These are phyloP conservation scores for Digitonthophagus gazella DNA, from an alignment of 2,888 invertebrate genomes.

Conservation along the genomic window DNA sequence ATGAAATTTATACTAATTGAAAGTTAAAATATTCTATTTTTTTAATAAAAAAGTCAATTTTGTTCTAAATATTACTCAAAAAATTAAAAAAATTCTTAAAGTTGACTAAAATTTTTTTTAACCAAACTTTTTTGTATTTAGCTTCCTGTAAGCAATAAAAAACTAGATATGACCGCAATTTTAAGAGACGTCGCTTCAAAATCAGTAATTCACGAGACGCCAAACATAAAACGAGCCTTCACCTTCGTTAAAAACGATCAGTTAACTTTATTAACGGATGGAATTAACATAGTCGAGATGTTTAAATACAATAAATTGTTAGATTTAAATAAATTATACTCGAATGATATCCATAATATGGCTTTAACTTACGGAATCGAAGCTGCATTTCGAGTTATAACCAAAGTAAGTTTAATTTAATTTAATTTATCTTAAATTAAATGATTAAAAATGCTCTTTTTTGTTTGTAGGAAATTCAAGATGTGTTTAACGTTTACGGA, in stretches of 20 bases:
- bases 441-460: slow-evolving; percentile 5
- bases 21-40: no score
- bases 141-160: slow-evolving; percentile 61
- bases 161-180: slow-evolving; percentile 74
- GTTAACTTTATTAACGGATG: slow-evolving; percentile 86
- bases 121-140: slow-evolving; percentile 39
- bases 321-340: slow-evolving; percentile 80
- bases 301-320: slow-evolving; percentile 76
- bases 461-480: slow-evolving; percentile 76
- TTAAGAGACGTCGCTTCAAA: slow-evolving; percentile 68
- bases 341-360: slow-evolving; percentile 92
- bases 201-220: slow-evolving; percentile 76
- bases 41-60: no score
- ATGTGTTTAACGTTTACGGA: slow-evolving; percentile 96
- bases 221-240: slow-evolving; percentile 81
- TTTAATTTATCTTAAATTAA: neutral
- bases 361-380: slow-evolving; percentile 93
- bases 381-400: slow-evolving; percentile 87
- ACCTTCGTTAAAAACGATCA: slow-evolving; percentile 65
- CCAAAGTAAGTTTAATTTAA: slow-evolving; percentile 58
- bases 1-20: no score
- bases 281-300: slow-evolving; percentile 90
- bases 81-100: no score
- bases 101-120: no score
- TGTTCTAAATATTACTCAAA: no score